These are phyloP conservation scores for Phenganax marumi DNA, from an alignment of 92 coral and sea anemone genomes.

Conservation along the genomic window DNA sequence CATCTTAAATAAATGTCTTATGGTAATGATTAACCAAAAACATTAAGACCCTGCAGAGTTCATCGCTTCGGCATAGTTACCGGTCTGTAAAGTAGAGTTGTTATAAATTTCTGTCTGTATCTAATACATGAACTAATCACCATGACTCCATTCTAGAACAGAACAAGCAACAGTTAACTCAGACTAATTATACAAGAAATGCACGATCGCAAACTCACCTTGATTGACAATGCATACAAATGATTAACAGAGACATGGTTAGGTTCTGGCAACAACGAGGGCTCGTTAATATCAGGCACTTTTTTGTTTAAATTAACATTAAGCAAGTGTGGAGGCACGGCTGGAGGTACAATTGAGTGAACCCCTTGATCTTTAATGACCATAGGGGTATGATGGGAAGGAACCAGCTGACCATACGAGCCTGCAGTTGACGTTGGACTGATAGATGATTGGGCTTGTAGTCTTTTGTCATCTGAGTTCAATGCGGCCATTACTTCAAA, in stretches of 20 bases:
- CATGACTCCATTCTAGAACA: conserved; percentile 88
- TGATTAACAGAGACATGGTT: conserved; percentile 96
- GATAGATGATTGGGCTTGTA: conserved; percentile 47
- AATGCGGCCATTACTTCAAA: conserved; percentile 97
- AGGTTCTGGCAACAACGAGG: conserved; percentile 91
- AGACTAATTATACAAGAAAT: neutral
- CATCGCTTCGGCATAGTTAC: conserved; percentile 39
- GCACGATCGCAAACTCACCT: conserved; percentile 57
- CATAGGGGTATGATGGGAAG: conserved; percentile 93
- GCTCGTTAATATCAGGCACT: conserved; percentile 87
- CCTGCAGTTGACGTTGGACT: conserved; percentile 85
- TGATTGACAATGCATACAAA: conserved; percentile 91
- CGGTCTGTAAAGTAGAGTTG: conserved; percentile 91
- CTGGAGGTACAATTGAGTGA: conserved; percentile 99
- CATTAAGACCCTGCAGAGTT: neutral
- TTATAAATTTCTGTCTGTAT: conserved; percentile 84
- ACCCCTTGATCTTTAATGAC: conserved; percentile 73
- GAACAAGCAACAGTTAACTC: neutral
- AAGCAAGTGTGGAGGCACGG: conserved; percentile 90
- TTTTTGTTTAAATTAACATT: conserved; percentile 93
- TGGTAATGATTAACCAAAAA: no score
- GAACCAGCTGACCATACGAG: conserved; percentile 89
- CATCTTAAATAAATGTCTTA: no score
- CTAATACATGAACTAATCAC: conserved; percentile 90
- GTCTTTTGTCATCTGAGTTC: conserved; percentile 67